phyloP scores from a whole-genome alignment of 2,888 invertebrate genomes.

The Carabus problematicus region DNA sequence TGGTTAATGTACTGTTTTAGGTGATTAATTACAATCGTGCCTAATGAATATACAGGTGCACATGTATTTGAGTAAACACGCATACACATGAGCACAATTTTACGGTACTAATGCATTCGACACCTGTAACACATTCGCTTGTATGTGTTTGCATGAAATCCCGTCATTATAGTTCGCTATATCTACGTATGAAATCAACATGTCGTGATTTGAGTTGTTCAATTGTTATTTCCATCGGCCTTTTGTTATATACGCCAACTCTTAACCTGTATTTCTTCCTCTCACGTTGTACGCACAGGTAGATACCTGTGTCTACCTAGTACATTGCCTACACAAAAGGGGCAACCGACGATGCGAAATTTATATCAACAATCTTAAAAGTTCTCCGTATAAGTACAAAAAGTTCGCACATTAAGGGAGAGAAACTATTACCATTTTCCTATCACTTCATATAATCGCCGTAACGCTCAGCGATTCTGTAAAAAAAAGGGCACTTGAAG shows the following conservation, averaged over 20 bases:
- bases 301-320: constrained; percentile 9
- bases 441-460: constrained; percentile 23
- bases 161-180: constrained; percentile 27
- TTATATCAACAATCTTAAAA: constrained; percentile 16
- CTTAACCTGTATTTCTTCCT: not conserved
- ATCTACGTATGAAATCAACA: constrained; percentile 21
- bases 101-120: no score
- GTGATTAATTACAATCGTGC: no score
- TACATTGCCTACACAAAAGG: constrained; percentile 12
- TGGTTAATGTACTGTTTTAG: no score
- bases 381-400: constrained; percentile 13
- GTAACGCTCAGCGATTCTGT: constrained; percentile 7
- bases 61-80: no score
- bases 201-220: constrained; percentile 14
- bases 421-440: constrained; percentile 30
- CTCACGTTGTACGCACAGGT: not conserved
- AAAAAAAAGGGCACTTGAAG: constrained; percentile 13
- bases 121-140: no score
- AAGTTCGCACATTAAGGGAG: constrained; percentile 21
- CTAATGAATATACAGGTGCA: no score
- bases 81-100: no score
- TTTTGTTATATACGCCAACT: not conserved
- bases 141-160: constrained; percentile 16
- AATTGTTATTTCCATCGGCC: no score
- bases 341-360: constrained; percentile 22